Conservation (phyloP, 2,888 invertebrate species). For the Mamestra brassicae region DNA sequence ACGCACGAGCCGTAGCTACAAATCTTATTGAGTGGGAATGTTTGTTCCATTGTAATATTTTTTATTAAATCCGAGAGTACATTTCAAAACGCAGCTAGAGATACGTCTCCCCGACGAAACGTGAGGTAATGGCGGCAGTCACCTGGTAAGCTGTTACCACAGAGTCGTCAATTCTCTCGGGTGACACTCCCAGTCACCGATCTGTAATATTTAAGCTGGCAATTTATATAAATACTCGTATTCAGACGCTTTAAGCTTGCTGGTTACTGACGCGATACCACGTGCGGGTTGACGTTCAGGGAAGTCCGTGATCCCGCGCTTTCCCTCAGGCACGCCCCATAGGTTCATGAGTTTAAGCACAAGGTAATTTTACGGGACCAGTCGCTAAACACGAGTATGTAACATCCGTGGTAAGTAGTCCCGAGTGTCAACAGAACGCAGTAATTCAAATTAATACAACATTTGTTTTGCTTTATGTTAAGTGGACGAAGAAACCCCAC, state of each 20-base stretch:
- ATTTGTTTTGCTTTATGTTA: constrained; percentile 24
- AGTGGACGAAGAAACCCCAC: constrained; percentile 1
- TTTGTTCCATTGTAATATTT: constrained; percentile 21
- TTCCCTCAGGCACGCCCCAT: constrained; percentile 18
- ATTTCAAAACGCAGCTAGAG: not conserved
- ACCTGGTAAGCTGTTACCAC: constrained; percentile 21
- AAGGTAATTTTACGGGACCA: constrained; percentile 19
- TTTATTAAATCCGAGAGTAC: not conserved
- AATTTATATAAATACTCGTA: constrained; percentile 35
- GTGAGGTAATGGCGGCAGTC: constrained; percentile 1
- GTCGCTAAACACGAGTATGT: not conserved
- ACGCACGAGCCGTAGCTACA: constrained; percentile 23
- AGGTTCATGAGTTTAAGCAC: not conserved
- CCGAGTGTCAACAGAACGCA: constrained; percentile 13
- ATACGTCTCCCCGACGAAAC: constrained; percentile 8
- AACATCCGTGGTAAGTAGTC: constrained; percentile 3
- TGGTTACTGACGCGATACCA: not conserved
- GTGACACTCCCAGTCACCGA: constrained; percentile 29
- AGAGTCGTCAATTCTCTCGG: constrained; percentile 14
- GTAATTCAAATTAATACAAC: constrained; percentile 2
- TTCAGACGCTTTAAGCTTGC: not conserved
- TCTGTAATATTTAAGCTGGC: constrained; percentile 37
- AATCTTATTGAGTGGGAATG: constrained; percentile 29
- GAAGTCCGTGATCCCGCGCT: constrained; percentile 43
- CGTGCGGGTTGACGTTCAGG: constrained; percentile 18